Base-by-base conservation (phyloP, 2,113 vertebrate genomes). In the Uropsilus gracilis region DNA sequence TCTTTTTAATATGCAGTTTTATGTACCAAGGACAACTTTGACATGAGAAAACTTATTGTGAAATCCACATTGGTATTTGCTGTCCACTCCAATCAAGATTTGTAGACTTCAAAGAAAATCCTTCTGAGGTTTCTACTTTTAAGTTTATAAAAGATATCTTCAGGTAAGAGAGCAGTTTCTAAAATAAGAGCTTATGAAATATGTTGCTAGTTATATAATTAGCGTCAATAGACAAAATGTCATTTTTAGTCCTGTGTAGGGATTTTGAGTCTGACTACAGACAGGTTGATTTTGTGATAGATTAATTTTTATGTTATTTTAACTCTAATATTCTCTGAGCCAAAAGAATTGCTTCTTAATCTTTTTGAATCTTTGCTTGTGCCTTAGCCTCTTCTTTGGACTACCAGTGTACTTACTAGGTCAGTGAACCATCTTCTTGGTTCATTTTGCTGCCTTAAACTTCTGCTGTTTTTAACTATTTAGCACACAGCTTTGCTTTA, bases 301-400 rank as follows among this genome's bases (percentile, higher is more conserved):
- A 14, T 87, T 91, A n/a, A 81, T 63, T 95, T 96, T 94, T 94
- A 37, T 89, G 13, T 91, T 94, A 73, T 77, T 95, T 89, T 77
- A 32, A 85, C 44, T 82, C 53, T 85, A 90, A 46, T 17, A 89
- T 95, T 82, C 14, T 77, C 85, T 93, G 81, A 90, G 77, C 80
- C 32, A 80, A 63, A 86, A 76, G 2, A 10, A 39, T 82, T 86
- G 4, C 20, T 82, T 89, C 18, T 75, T 37, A 55, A 30, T 26
- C 53, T 78, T 50, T 44, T 94, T 95, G 85, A 61, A 30, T 53
- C 71, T 72, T 24, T 50, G 20, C 5, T 93, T 93, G 6, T 82
- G 11, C 14, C 3, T 82, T 39, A 71, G 46, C 20, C 46, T 71
- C 20, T 75, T 88, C 5, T 48, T 90, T 88, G 39, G 12, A 9